A percentile compares a stretch with the other conserved stretches of the same genome.
phyloP scores from a whole-genome alignment of 1,140 invertebrate genomes.

The Apocrypta bakeri region DNA sequence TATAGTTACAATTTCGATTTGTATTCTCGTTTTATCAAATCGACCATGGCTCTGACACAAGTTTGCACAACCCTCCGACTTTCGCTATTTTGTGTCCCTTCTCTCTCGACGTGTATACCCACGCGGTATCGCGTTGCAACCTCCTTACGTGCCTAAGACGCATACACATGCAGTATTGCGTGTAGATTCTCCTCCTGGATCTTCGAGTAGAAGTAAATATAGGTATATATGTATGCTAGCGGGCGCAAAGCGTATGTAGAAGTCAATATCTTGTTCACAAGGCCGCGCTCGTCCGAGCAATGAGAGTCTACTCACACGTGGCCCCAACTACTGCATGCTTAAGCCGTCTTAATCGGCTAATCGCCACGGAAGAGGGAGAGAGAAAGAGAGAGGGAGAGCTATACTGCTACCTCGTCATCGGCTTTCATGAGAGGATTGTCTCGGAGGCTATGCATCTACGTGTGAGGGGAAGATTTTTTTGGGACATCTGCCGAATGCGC shows the following conservation, averaged over 20 bases:
- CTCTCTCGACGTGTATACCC: background rate
- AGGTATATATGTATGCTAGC: background rate
- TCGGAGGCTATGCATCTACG: background rate
- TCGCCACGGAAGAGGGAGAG: constrained; percentile 6
- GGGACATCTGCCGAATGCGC: background rate
- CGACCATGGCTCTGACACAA: too few relatives aligned
- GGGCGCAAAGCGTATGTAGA: background rate
- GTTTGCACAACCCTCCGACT: too few relatives aligned
- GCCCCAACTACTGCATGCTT: constrained; percentile 29
- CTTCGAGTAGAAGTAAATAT: background rate
- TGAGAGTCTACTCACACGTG: constrained; percentile 52
- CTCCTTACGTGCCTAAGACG: background rate
- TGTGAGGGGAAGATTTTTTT: background rate
- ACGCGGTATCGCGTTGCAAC: background rate
- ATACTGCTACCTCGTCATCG: background rate
- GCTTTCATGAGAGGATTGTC: constrained; percentile 36
- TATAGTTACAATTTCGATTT: too few relatives aligned
- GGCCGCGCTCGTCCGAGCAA: background rate
- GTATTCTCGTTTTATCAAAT: too few relatives aligned
- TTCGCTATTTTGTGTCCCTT: background rate
- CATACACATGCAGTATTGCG: background rate
- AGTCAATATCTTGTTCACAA: background rate
- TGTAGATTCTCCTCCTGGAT: background rate
- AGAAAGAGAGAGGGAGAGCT: background rate
- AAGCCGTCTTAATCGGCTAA: constrained; percentile 62